These are phyloP conservation scores for Anagyrus pseudococci DNA, from an alignment of 2,888 invertebrate species.

Conservation along the genomic window DNA sequence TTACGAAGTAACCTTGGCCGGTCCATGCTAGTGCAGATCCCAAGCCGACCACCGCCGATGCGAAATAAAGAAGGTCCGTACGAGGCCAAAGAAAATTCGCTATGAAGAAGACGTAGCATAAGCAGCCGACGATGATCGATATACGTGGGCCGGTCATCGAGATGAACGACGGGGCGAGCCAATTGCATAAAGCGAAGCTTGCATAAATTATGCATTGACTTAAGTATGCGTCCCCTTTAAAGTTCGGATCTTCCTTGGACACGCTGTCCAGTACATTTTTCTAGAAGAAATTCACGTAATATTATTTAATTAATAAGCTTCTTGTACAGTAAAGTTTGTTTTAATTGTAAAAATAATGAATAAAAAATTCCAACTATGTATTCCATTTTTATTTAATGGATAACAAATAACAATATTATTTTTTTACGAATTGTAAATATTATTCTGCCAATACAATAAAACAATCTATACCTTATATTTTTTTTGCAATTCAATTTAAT, in stretches of 20 bases:
- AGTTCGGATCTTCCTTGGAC: conserved; percentile 71
- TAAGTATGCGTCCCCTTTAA: conserved; percentile 85
- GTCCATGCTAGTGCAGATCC: conserved; percentile 97
- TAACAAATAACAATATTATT: too few species aligned
- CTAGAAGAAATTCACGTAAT: too few species aligned
- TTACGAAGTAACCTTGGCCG: conserved; percentile 90
- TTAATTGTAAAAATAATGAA: too few species aligned
- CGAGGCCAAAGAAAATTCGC: conserved; percentile 84
- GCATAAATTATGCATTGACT: conserved; percentile 93
- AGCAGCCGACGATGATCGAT: conserved; percentile 85
- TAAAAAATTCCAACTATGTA: too few species aligned
- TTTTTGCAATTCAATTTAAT: too few species aligned
- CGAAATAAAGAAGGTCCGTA: conserved; percentile 83
- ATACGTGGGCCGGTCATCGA: conserved; percentile 84
- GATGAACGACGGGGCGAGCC: conserved; percentile 92
- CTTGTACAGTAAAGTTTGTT: too few species aligned
- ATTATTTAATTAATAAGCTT: too few species aligned
- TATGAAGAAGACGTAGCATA: conserved; percentile 90
- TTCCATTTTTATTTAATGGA: too few species aligned
- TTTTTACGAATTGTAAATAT: too few species aligned
- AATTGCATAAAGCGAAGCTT: conserved; percentile 89
- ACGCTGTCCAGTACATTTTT: conserved; percentile 90
- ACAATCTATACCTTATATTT: too few species aligned
- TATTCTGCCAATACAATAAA: too few species aligned
- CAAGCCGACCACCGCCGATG: conserved; percentile 85